Percentiles rank a stretch among this genome's conserved stretches.
Evolutionary conservation across 2,888 invertebrate genomes (phyloP).

Genomic region (Luperina testacea): DNA sequence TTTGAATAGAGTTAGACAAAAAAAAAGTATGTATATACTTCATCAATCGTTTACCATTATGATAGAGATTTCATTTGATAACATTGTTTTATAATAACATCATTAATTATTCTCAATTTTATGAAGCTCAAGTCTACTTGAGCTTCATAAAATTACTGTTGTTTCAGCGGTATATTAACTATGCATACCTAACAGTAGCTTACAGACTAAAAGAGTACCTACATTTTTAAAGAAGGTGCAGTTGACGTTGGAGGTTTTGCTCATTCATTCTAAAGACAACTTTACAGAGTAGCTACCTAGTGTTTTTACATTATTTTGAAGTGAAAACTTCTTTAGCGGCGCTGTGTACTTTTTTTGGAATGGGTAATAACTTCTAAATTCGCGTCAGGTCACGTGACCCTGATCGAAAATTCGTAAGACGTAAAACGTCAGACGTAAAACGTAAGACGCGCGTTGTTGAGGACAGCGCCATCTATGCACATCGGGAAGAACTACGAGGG

Average conservation of each 20-base stretch:
- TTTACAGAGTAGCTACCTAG: constrained; percentile 17
- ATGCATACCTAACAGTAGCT: background rate
- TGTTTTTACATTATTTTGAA: constrained; percentile 14
- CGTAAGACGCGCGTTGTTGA: no score
- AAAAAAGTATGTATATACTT: background rate
- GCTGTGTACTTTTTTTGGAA: no score
- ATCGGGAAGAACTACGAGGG: no score
- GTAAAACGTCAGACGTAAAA: no score
- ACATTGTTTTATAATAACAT: background rate
- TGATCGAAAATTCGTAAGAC: no score
- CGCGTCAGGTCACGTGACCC: no score
- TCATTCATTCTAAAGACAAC: constrained; percentile 30
- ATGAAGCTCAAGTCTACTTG: background rate
- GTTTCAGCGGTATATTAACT: background rate
- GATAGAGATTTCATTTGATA: background rate
- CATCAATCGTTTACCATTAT: background rate
- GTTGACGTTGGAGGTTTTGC: constrained; percentile 22
- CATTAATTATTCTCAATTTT: background rate
- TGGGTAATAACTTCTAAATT: no score
- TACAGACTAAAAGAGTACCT: constrained; percentile 3
- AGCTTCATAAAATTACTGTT: no score
- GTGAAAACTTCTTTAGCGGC: no score
- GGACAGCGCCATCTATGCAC: no score
- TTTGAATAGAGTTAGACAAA: no score
- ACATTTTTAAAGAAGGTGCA: constrained; percentile 26